Base-by-base conservation (phyloP, 2,888 invertebrate species). In the Campoletis raptor region DNA sequence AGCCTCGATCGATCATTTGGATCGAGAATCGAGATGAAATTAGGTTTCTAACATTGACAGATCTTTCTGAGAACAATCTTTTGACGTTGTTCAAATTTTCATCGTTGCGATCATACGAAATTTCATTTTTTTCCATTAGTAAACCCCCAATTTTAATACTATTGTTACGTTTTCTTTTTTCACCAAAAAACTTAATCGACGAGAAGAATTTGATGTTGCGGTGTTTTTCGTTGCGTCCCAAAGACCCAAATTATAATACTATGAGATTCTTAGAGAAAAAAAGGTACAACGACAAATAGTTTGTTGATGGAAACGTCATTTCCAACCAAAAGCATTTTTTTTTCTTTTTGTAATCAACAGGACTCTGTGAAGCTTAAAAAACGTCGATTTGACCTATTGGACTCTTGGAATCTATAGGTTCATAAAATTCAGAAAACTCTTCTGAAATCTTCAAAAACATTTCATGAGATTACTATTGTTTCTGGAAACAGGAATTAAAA, bases 1-100 rank as follows among this genome's bases (percentile, higher is more conserved):
- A 78, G 52, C 74, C 74, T 66, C 78, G 73, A 78, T 74, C 82
- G 73, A 82, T 66, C 36, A 85, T 74, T 66, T 76, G 52, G 80
- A 69, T 18, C 80, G 70, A 74, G 76, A 48, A 82, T 61, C n/a
- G 48, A n/a, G n/a, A 66, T 12, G 72, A 48, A 77, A 77, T 40
- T n/a, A 48, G 36, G 37, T 40, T 57, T 57, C 24, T 54, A 21
- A 57, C 24, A 57, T 24, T 4, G 21, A 57, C 12, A 24, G 61
- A 15, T 61, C 30, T 61, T 6, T 30, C 30, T 30, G 61, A 10
- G 30, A 15, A 6, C 6, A 30, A 1, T 7, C 7, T 12, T 30
- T 30, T 15, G 30, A 9, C n/a, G 3, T 52, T 6, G n/a, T 52
- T n/a, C 18, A 0, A 52, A 18, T n/a, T 52, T 15, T 9, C 45